Conservation (phyloP, 2,113 vertebrate species). For the Pithys albifrons region DNA sequence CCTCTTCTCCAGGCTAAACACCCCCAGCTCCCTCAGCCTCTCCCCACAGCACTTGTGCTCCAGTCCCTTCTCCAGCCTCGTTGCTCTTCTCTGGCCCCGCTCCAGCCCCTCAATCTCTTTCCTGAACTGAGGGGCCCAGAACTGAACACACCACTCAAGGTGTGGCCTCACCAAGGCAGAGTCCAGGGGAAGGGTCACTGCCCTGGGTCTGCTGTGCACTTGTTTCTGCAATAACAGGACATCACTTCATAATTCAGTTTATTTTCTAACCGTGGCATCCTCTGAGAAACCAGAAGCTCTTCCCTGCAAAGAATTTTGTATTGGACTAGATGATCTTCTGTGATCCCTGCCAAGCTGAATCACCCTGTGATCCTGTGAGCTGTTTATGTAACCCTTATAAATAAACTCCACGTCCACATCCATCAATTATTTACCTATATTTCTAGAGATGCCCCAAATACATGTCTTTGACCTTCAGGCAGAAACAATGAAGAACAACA, state of each 20-base stretch:
- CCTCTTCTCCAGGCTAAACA: no score
- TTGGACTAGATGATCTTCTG: background rate
- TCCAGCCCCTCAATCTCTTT: no score
- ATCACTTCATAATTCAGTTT: background rate
- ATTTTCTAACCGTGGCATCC: background rate
- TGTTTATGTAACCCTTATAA: background rate
- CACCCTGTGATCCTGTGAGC: background rate
- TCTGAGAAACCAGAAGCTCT: background rate
- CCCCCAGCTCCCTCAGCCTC: no score
- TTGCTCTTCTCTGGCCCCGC: no score
- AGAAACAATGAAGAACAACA: background rate
- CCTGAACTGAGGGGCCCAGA: no score
- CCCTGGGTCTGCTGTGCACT: background rate
- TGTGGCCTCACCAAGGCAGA: no score
- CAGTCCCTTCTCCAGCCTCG: no score
- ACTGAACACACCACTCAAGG: no score
- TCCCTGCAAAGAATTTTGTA: background rate
- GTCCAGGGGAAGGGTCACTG: no score
- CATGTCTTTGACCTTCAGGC: constrained; percentile 23
- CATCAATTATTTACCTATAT: constrained; percentile 37
- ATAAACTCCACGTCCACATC: constrained; percentile 13
- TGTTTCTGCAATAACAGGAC: background rate
- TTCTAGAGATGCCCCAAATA: constrained; percentile 20
- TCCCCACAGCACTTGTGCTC: no score
- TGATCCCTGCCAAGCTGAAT: background rate